These are phyloP conservation scores for Mormyrus iriodes DNA, from an alignment of 2,113 vertebrate genomes.

Conservation along the genomic window DNA sequence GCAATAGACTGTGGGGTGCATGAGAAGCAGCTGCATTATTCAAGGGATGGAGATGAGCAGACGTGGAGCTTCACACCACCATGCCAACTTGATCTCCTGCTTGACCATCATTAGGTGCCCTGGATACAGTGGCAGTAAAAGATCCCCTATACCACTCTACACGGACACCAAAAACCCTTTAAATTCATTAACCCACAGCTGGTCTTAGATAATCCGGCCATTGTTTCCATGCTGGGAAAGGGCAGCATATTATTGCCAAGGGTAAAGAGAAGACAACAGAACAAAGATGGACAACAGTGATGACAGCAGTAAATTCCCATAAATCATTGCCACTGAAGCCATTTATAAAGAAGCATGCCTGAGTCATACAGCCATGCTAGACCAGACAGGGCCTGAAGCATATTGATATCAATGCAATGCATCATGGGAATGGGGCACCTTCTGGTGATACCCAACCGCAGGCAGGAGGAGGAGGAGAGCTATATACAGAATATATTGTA, in stretches of 20 bases:
- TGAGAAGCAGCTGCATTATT: conserved; percentile 63
- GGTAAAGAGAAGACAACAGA: background rate
- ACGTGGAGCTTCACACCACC: conserved; percentile 31
- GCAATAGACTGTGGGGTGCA: background rate
- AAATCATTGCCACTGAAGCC: background rate
- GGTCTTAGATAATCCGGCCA: conserved; percentile 3
- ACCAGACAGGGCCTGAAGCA: background rate
- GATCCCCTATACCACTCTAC: background rate
- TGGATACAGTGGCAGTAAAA: conserved; percentile 31
- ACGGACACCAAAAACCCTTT: background rate
- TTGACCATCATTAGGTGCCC: conserved; percentile 44
- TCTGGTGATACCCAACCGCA: background rate
- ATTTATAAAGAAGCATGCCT: background rate
- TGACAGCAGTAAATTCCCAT: background rate
- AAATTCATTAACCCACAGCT: conserved; percentile 23
- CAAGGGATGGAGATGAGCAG: conserved; percentile 41
- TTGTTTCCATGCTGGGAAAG: background rate
- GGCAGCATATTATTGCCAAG: background rate
- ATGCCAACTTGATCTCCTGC: conserved; percentile 41
- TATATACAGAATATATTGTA: background rate
- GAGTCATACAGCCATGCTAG: background rate
- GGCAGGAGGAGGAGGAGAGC: background rate
- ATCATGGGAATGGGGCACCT: background rate
- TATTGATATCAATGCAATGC: background rate
- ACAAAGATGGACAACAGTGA: background rate